Evolutionary conservation across 2,888 invertebrate species (phyloP).

Genomic region (Euphydryas editha): DNA sequence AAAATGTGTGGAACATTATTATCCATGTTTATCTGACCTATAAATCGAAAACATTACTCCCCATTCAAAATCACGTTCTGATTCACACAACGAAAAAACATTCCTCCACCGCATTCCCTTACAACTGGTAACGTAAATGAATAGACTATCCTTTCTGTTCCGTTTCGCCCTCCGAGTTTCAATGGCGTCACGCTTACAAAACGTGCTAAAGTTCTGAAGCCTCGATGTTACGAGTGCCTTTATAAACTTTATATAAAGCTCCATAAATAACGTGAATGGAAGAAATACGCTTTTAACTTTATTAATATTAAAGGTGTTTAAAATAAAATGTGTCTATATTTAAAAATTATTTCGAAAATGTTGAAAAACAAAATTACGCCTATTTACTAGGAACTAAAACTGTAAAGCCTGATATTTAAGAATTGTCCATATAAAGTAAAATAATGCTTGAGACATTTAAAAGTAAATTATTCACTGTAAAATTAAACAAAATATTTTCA

Average conservation of each 20-base stretch:
- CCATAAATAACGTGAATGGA: conserved; percentile 30
- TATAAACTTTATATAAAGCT: conserved; percentile 33
- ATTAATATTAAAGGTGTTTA: conserved; percentile 16
- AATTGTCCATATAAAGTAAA: too few relatives aligned
- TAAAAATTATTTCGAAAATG: not conserved
- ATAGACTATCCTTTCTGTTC: conserved; percentile 44
- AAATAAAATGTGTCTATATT: not conserved
- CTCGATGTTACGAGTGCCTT: conserved; percentile 35
- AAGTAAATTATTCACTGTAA: too few relatives aligned
- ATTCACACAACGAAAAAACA: conserved; percentile 16
- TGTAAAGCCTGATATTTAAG: too few relatives aligned
- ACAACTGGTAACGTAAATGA: conserved; percentile 46
- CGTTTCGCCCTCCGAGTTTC: conserved; percentile 40
- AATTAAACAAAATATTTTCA: too few relatives aligned
- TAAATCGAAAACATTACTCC: not conserved
- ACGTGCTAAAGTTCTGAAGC: conserved; percentile 36
- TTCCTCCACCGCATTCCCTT: conserved; percentile 36
- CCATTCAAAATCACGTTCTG: conserved; percentile 11
- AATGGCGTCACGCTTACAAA: conserved; percentile 42
- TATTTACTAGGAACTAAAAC: too few relatives aligned
- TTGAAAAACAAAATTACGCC: not conserved
- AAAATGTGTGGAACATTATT: too few relatives aligned
- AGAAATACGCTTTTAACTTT: conserved; percentile 26
- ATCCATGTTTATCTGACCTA: too few relatives aligned
- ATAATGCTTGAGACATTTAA: too few relatives aligned